Evolutionary conservation across 2,113 vertebrate genomes (phyloP).

Genomic region (Alethe diademata): DNA sequence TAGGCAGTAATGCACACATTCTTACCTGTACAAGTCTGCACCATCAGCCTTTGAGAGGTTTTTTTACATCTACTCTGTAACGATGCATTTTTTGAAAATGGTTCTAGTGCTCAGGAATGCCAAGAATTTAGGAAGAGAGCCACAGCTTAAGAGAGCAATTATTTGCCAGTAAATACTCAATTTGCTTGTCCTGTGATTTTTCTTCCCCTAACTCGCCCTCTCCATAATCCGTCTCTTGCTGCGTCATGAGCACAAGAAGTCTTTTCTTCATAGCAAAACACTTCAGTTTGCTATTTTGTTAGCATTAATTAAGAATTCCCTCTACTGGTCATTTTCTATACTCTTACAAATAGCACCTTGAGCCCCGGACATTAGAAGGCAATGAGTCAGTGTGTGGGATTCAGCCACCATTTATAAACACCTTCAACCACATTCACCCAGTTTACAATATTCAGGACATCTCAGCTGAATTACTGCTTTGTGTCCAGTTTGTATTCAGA

Average conservation of each 20-base stretch:
- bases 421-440: conserved; percentile 71
- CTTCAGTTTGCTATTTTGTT: conserved; percentile 75
- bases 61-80: conserved; percentile 72
- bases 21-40: conserved; percentile 73
- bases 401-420: conserved; percentile 75
- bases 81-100: conserved; percentile 72
- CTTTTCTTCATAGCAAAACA: conserved; percentile 77
- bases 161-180: conserved; percentile 81
- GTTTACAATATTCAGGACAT: conserved; percentile 74
- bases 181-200: conserved; percentile 79
- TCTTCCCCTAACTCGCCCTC: conserved; percentile 76
- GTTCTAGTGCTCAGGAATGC: conserved; percentile 74
- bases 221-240: conserved; percentile 76
- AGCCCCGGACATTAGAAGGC: conserved; percentile 55
- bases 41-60: conserved; percentile 64
- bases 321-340: conserved; percentile 69
- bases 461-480: conserved; percentile 72
- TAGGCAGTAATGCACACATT: conserved; percentile 23
- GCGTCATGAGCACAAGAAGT: conserved; percentile 76
- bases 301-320: conserved; percentile 81
- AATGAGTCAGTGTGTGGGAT: conserved; percentile 66
- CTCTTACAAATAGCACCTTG: conserved; percentile 71
- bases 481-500: conserved; percentile 76
- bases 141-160: conserved; percentile 70
- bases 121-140: conserved; percentile 79